A percentile compares a stretch with the other conserved stretches of the same genome.
phyloP scores from a whole-genome alignment of 2,888 invertebrate genomes.

The Parnassius smintheus region DNA sequence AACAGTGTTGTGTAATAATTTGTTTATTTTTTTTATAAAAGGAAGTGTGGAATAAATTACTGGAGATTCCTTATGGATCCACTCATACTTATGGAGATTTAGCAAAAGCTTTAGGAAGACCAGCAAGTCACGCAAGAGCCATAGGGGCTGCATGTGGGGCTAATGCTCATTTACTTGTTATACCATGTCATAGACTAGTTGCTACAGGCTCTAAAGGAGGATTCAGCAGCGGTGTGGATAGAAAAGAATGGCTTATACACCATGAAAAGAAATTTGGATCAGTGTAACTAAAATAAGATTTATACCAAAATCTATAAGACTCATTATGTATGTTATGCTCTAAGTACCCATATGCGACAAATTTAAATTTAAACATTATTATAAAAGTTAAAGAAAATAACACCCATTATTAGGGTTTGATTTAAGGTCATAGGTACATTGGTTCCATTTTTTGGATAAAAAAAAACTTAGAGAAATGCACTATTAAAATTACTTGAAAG shows the following conservation, averaged over 20 bases:
- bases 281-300: neutral
- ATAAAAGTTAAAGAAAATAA: too few relatives aligned
- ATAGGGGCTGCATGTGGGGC: slow-evolving; percentile 69
- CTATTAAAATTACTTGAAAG: too few relatives aligned
- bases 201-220: slow-evolving; percentile 66
- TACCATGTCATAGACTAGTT: slow-evolving; percentile 69
- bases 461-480: too few relatives aligned
- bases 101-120: slow-evolving; percentile 56
- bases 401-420: too few relatives aligned
- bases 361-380: too few relatives aligned
- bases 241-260: slow-evolving; percentile 77
- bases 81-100: slow-evolving; percentile 64
- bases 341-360: too few relatives aligned
- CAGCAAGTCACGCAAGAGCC: slow-evolving; percentile 62
- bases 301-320: neutral
- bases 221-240: slow-evolving; percentile 74
- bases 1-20: neutral
- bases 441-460: too few relatives aligned
- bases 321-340: too few relatives aligned
- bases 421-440: too few relatives aligned
- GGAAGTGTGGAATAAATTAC: slow-evolving; percentile 65
- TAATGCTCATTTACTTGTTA: slow-evolving; percentile 58
- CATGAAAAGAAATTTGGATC: slow-evolving; percentile 55
- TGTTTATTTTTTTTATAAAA: slow-evolving; percentile 35
- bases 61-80: slow-evolving; percentile 59